These are phyloP conservation scores for Periophthalmus modestus DNA, from an alignment of 2,113 vertebrate genomes.

Conservation along the genomic window DNA sequence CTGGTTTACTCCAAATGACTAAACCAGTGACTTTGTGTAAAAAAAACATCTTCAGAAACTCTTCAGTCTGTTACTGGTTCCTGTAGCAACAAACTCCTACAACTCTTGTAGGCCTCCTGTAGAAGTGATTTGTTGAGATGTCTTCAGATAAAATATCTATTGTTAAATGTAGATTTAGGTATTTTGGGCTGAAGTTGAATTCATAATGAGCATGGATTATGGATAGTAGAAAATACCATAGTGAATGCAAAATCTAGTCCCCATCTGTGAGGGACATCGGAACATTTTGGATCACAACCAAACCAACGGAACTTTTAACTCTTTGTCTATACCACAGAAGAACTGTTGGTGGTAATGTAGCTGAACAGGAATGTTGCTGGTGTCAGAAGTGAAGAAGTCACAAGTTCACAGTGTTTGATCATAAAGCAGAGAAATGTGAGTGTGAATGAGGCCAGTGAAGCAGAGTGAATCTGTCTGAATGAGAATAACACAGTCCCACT, in stretches of 20 bases:
- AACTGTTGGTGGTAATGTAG: constrained; percentile 9
- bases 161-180: neutral
- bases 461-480: constrained; percentile 33
- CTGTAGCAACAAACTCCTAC: too few relatives aligned
- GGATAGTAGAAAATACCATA: neutral
- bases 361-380: constrained; percentile 27
- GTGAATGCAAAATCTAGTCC: too few relatives aligned
- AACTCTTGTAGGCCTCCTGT: too few relatives aligned
- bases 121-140: neutral
- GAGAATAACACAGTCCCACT: constrained; percentile 30
- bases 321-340: neutral
- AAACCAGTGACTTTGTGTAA: too few relatives aligned
- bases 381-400: constrained; percentile 21
- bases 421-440: constrained; percentile 6
- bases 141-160: neutral
- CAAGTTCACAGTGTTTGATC: constrained; percentile 41
- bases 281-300: too few relatives aligned
- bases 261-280: too few relatives aligned
- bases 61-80: too few relatives aligned
- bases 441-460: constrained; percentile 30
- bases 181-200: neutral
- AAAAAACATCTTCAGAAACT: too few relatives aligned
- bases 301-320: neutral
- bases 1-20: too few relatives aligned
- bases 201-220: neutral